Conservation (phyloP, 1,140 invertebrate genomes). For the Drosophila jambulina region DNA sequence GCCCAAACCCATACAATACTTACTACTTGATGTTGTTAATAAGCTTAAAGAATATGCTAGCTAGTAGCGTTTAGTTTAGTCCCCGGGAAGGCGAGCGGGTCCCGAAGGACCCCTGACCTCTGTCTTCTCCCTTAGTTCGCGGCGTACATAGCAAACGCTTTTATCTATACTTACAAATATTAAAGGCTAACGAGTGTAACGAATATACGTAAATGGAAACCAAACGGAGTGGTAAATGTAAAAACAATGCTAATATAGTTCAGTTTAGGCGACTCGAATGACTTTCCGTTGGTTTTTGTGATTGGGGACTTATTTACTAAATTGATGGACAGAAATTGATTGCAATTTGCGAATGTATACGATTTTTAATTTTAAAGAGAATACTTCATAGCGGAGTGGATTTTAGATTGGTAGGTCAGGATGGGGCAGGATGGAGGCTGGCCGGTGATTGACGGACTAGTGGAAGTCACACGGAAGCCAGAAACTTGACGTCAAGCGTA, state of each 20-base stretch:
- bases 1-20: slow-evolving; percentile 33
- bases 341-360: slow-evolving; percentile 84
- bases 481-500: slow-evolving; percentile 80
- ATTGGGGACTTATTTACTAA: slow-evolving; percentile 80
- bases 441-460: slow-evolving; percentile 60
- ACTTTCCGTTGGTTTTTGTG: slow-evolving; percentile 77
- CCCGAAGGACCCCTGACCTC: slow-evolving; percentile 17
- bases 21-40: slow-evolving; percentile 83
- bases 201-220: slow-evolving; percentile 78
- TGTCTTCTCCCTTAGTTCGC: slow-evolving; percentile 67
- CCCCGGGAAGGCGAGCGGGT: slow-evolving; percentile 22
- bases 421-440: slow-evolving; percentile 13
- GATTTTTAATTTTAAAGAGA: slow-evolving; percentile 78
- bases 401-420: slow-evolving; percentile 39
- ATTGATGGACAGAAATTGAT: slow-evolving; percentile 72
- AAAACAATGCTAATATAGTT: slow-evolving; percentile 45
- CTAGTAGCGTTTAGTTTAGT: slow-evolving; percentile 76
- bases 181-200: slow-evolving; percentile 80
- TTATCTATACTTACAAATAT: slow-evolving; percentile 67
- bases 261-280: slow-evolving; percentile 51
- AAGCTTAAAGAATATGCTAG: slow-evolving; percentile 76
- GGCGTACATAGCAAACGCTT: slow-evolving; percentile 78
- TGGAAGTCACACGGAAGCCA: slow-evolving; percentile 61
- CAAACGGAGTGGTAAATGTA: slow-evolving; percentile 59
- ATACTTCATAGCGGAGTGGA: slow-evolving; percentile 74